Percentiles rank a stretch among this genome's conserved stretches.
Conservation (phyloP, 2,113 vertebrate species). For the Chelonoidis abingdonii region DNA sequence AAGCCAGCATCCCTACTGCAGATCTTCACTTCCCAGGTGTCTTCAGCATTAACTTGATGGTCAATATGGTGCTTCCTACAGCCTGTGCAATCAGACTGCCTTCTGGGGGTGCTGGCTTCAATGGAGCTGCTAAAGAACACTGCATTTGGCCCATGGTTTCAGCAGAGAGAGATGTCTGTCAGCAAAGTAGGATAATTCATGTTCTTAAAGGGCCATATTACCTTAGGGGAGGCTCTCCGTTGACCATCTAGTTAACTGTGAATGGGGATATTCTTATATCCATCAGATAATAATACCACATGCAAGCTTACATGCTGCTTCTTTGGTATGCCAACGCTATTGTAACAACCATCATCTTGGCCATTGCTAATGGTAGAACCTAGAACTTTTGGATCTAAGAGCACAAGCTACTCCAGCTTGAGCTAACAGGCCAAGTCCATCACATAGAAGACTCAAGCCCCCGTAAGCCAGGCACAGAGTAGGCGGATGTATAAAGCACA, state of each 20-base stretch:
- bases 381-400: not conserved
- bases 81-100: not conserved
- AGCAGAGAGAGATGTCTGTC: not conserved
- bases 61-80: not conserved
- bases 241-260: not conserved
- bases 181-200: not conserved
- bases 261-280: not conserved
- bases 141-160: rapidly evolving
- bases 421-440: not conserved
- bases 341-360: not conserved
- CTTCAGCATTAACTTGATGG: not conserved
- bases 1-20: not conserved
- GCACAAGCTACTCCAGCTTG: not conserved
- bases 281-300: not conserved
- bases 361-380: not conserved
- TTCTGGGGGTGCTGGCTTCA: not conserved
- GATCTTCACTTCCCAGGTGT: not conserved
- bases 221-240: not conserved
- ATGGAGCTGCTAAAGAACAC: not conserved
- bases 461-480: not conserved
- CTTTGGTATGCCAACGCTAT: not conserved
- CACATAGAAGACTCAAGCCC: not conserved
- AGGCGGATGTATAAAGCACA: not conserved
- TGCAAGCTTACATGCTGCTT: not conserved
- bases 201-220: rapidly evolving